Evolutionary conservation across 2,888 invertebrate genomes (phyloP).

Genomic region (Mimumesa dahlbomi): DNA sequence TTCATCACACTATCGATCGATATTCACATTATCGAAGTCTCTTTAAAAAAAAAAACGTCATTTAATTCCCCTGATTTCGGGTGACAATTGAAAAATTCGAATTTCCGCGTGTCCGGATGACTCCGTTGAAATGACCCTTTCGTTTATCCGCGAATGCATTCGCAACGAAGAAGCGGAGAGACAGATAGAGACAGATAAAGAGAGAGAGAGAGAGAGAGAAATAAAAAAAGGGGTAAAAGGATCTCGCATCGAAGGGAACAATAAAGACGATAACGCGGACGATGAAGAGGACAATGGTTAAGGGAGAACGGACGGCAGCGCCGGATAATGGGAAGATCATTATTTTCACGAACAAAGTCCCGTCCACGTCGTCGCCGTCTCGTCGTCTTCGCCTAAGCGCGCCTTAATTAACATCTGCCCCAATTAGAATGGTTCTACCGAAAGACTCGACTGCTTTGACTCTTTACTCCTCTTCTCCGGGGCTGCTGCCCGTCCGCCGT

Average conservation of each 20-base stretch:
- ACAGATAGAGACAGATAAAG: slow-evolving; percentile 1
- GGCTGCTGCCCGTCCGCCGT: slow-evolving; percentile 5
- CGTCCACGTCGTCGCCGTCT: slow-evolving; percentile 69
- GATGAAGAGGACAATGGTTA: slow-evolving; percentile 77
- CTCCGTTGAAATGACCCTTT: neutral
- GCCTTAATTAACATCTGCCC: slow-evolving; percentile 75
- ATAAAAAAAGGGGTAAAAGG: slow-evolving; percentile 20
- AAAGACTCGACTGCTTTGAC: slow-evolving; percentile 57
- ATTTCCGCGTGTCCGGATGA: too few species aligned
- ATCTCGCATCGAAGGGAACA: slow-evolving; percentile 60
- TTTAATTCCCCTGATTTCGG: too few species aligned
- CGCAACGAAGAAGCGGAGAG: slow-evolving; percentile 3
- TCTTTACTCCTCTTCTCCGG: slow-evolving; percentile 25
- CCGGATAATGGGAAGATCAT: slow-evolving; percentile 78
- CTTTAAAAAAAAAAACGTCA: too few species aligned
- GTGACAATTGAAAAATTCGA: too few species aligned
- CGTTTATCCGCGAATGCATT: slow-evolving; percentile 16
- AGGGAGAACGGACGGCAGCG: slow-evolving; percentile 68
- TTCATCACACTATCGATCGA: too few species aligned
- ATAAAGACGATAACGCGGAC: slow-evolving; percentile 76
- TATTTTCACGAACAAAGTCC: slow-evolving; percentile 78
- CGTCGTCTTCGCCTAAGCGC: slow-evolving; percentile 63
- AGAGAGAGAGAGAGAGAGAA: slow-evolving; percentile 21
- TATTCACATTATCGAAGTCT: too few species aligned
- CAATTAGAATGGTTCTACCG: slow-evolving; percentile 68